A percentile compares a stretch with the other conserved stretches of the same genome.
Evolutionary conservation across 92 coral and sea anemone species (phyloP).

Genomic region (Palythoa grandiflora): DNA sequence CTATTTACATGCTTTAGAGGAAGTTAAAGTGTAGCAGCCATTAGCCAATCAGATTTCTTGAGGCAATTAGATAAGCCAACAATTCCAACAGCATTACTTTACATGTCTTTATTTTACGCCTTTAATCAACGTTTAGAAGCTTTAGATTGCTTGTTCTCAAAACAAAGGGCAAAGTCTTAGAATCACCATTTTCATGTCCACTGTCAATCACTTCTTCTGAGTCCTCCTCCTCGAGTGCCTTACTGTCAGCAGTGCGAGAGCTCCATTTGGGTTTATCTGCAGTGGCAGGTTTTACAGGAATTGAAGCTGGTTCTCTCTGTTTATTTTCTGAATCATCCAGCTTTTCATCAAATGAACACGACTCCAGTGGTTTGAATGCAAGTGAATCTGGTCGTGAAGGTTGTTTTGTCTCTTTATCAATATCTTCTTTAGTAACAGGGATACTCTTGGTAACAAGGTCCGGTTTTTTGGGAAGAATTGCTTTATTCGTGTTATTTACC

Average conservation of each 20-base stretch:
- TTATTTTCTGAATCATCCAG: neutral
- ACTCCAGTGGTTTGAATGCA: neutral
- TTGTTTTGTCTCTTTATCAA: neutral
- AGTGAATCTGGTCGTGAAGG: conserved; percentile 12
- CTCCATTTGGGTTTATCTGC: conserved; percentile 32
- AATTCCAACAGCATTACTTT: neutral
- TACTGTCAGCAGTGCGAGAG: conserved; percentile 34
- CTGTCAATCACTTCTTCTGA: neutral
- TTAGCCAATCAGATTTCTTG: neutral
- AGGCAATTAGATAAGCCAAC: neutral
- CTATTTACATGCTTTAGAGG: neutral
- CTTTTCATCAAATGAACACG: conserved; percentile 7
- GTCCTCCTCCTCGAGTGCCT: conserved; percentile 3
- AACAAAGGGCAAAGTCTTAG: conserved; percentile 32
- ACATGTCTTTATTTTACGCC: neutral
- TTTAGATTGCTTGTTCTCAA: neutral
- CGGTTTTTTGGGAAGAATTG: neutral
- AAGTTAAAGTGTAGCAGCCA: neutral
- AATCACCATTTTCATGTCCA: conserved; percentile 48
- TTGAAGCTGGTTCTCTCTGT: neutral
- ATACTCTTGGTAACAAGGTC: neutral
- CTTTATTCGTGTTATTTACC: neutral
- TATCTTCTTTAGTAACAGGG: conserved; percentile 1
- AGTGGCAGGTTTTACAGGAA: conserved; percentile 1
- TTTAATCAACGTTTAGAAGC: neutral